Conservation (phyloP, 2,797 vertebrate species). For the Falco columbarius region DNA sequence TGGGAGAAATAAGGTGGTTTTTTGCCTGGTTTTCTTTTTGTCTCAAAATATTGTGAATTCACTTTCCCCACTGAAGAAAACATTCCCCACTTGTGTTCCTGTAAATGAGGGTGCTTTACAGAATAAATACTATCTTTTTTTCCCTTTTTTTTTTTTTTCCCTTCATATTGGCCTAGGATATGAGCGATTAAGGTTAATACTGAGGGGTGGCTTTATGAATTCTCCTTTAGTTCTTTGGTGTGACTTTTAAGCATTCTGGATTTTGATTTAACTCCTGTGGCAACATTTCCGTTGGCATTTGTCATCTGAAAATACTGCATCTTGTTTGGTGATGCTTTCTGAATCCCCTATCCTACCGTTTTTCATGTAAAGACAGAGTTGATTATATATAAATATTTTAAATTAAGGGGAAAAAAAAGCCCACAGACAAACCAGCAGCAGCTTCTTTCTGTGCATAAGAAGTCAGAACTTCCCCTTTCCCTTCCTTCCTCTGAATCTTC, state of each 20-base stretch:
- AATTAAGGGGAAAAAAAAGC: not conserved
- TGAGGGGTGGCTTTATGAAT: not conserved
- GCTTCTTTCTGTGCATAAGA: not conserved
- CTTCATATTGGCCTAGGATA: not conserved
- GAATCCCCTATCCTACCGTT: not conserved
- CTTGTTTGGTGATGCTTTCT: not conserved
- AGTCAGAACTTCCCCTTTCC: not conserved
- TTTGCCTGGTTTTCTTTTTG: conserved; percentile 31
- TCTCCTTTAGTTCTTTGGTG: not conserved
- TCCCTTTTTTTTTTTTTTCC: not conserved
- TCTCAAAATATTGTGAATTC: conserved; percentile 49
- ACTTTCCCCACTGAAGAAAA: not conserved
- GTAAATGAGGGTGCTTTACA: not conserved
- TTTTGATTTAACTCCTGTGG: not conserved
- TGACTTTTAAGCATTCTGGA: not conserved
- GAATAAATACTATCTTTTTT: not conserved
- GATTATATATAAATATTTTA: not conserved
- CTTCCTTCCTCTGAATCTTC: not conserved
- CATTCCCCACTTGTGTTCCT: not conserved
- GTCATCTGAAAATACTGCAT: not conserved
- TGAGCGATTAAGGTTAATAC: not conserved
- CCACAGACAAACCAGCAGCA: not conserved
- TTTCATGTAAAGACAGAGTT: not conserved
- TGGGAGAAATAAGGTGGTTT: not conserved
- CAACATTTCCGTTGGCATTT: not conserved